phyloP scores from a whole-genome alignment of 2,888 invertebrate species.

The Pyrrhosoma nymphula region DNA sequence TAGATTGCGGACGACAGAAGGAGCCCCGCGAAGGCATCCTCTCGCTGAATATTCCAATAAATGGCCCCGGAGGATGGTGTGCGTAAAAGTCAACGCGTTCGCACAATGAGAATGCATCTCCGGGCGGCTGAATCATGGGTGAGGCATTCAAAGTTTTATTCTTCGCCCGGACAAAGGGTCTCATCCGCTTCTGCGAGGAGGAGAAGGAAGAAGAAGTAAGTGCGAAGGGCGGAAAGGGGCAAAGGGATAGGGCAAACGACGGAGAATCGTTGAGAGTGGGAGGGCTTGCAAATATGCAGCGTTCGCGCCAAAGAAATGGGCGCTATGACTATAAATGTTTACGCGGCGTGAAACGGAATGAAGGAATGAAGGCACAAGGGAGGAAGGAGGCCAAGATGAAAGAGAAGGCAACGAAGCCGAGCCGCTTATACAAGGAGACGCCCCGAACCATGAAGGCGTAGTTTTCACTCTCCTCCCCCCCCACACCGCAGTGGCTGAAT shows the following conservation, averaged over 20 bases:
- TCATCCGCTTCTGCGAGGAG: not conserved
- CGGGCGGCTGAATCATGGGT: not conserved
- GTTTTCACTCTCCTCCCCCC: no score
- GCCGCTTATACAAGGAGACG: no score
- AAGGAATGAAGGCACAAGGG: not conserved
- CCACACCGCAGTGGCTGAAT: no score
- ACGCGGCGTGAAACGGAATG: not conserved
- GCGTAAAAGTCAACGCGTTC: slow-evolving; percentile 24
- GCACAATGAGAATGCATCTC: slow-evolving; percentile 9
- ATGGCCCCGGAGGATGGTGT: not conserved
- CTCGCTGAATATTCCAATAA: slow-evolving; percentile 6
- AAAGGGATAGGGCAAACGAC: not conserved
- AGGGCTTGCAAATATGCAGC: slow-evolving; percentile 1
- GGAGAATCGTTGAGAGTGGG: not conserved
- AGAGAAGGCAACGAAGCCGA: not conserved
- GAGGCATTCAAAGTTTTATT: not conserved
- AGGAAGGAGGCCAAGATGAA: not conserved
- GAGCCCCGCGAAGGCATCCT: not conserved
- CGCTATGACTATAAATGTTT: slow-evolving; percentile 14
- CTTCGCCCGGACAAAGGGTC: slow-evolving; percentile 15
- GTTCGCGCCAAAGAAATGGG: not conserved
- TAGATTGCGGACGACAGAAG: not conserved
- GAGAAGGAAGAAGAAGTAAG: not conserved
- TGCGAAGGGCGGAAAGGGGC: not conserved
- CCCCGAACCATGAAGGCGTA: not conserved